Evolutionary conservation across 2,888 invertebrate species (phyloP).

Genomic region (Xanthorhoe spadicearia): DNA sequence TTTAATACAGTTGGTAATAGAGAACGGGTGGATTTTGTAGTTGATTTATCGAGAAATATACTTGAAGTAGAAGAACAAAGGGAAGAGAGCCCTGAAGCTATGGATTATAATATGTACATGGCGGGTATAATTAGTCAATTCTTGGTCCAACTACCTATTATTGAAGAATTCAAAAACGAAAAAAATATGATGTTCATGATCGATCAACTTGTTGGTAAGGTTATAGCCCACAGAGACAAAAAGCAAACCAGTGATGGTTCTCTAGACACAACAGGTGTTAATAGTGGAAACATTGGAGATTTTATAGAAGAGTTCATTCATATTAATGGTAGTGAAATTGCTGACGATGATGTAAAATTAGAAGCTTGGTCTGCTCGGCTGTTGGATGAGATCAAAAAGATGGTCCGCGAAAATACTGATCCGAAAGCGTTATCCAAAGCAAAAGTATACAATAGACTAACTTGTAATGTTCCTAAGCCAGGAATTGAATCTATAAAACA

Average conservation of each 20-base stretch:
- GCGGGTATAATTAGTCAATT: constrained; percentile 49
- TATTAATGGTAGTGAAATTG: constrained; percentile 55
- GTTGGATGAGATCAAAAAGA: constrained; percentile 57
- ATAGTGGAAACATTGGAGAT: constrained; percentile 54
- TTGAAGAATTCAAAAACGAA: constrained; percentile 42
- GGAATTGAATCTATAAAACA: constrained; percentile 50
- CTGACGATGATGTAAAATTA: constrained; percentile 59
- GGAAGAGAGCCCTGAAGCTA: constrained; percentile 45
- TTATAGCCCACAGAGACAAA: constrained; percentile 38
- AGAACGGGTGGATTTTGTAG: constrained; percentile 57
- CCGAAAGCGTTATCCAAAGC: constrained; percentile 45
- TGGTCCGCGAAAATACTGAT: constrained; percentile 47
- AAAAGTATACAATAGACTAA: constrained; percentile 52
- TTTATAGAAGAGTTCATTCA: constrained; percentile 61
- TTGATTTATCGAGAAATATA: constrained; percentile 59
- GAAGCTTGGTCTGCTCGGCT: constrained; percentile 62
- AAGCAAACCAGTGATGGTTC: constrained; percentile 20
- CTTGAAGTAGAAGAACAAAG: constrained; percentile 57
- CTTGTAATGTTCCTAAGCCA: constrained; percentile 46
- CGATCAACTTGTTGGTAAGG: constrained; percentile 49
- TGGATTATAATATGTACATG: constrained; percentile 55
- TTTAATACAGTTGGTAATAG: constrained; percentile 55
- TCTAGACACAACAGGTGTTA: constrained; percentile 38
- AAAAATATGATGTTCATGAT: constrained; percentile 45
- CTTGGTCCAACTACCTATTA: constrained; percentile 50